Conservation (phyloP, 1,140 invertebrate genomes). For the Drosophila neocordata region DNA sequence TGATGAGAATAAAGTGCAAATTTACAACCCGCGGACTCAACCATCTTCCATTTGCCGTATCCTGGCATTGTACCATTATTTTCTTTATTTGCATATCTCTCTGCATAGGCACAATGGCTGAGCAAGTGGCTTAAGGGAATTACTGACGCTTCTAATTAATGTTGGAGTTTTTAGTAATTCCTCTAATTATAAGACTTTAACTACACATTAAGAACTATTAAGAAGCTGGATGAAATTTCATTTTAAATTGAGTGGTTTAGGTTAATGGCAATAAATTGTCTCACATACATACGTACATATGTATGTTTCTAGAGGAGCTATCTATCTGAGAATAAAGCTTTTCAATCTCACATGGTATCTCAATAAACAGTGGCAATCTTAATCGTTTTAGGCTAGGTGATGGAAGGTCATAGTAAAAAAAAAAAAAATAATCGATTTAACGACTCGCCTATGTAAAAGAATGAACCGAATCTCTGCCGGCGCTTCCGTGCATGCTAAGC, state of each 20-base stretch:
- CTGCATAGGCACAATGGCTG: conserved; percentile 27
- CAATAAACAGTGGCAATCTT: conserved; percentile 26
- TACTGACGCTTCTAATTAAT: conserved; percentile 26
- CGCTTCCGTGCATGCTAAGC: conserved; percentile 40
- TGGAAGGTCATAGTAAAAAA: conserved; percentile 29
- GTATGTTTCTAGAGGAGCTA: neutral
- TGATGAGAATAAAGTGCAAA: conserved; percentile 57
- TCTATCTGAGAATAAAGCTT: neutral
- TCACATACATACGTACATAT: neutral
- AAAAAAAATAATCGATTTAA: conserved; percentile 41
- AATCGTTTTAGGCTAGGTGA: conserved; percentile 26
- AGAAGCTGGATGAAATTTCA: neutral
- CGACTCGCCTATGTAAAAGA: conserved; percentile 40
- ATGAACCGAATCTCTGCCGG: conserved; percentile 37
- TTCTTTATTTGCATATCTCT: conserved; percentile 44
- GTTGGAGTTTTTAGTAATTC: conserved; percentile 20
- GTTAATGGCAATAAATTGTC: neutral
- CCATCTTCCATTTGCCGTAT: neutral
- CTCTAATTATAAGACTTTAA: conserved; percentile 33
- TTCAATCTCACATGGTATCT: conserved; percentile 5
- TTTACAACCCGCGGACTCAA: conserved; percentile 32
- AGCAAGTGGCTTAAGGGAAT: conserved; percentile 35
- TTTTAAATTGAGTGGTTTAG: neutral
- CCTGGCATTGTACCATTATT: neutral
- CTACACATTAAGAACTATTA: conserved; percentile 13